Conservation (phyloP, 2,113 vertebrate genomes). For the Phoenicopterus ruber region DNA sequence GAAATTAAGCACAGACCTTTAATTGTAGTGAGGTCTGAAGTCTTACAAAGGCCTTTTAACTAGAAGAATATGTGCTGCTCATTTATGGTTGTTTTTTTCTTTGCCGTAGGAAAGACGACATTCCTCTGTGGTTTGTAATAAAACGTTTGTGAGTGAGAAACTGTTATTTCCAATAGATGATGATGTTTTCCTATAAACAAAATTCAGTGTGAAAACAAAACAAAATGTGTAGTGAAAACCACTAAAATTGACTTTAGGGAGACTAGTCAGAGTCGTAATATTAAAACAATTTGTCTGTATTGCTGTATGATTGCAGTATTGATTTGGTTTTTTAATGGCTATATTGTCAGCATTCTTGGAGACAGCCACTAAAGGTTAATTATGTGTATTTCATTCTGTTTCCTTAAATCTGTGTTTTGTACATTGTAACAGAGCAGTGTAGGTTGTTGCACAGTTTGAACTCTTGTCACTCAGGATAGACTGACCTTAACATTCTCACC, state of each 20-base stretch:
- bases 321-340: background rate
- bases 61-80: background rate
- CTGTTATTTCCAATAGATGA: background rate
- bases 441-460: background rate
- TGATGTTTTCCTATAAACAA: slow-evolving; percentile 15
- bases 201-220: background rate
- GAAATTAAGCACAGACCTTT: background rate
- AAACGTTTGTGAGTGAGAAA: background rate
- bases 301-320: background rate
- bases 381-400: background rate
- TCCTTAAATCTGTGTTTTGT: background rate
- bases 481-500: background rate
- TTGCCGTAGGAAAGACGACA: background rate
- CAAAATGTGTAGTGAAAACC: background rate
- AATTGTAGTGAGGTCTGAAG: background rate
- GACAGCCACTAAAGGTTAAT: background rate
- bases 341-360: background rate
- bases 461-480: background rate
- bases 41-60: background rate
- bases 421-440: background rate
- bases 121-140: slow-evolving; percentile 9
- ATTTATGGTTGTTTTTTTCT: background rate
- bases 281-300: background rate
- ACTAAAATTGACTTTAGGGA: background rate
- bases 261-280: background rate